phyloP scores from a whole-genome alignment of 1,140 invertebrate genomes.

The Drosophila tani region DNA sequence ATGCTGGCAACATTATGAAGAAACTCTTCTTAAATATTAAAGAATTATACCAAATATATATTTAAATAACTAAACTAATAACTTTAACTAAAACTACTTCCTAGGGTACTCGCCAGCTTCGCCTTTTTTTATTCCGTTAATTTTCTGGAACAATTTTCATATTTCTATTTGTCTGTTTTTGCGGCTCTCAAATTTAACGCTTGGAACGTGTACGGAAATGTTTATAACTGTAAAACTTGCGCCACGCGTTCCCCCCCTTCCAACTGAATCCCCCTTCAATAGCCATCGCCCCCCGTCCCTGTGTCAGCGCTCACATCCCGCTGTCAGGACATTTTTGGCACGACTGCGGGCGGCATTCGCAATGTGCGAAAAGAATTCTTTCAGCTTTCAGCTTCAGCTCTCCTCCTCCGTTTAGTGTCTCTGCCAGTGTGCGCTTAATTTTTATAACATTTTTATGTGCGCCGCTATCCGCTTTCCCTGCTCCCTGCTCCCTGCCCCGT shows the following conservation, averaged over 20 bases:
- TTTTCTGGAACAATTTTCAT: conserved; percentile 21
- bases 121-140: background rate
- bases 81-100: background rate
- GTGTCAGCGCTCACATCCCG: background rate
- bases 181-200: conserved; percentile 61
- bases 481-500: conserved; percentile 20
- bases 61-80: too few relatives aligned
- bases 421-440: conserved; percentile 64
- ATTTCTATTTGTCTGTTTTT: conserved; percentile 24
- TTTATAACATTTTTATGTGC: conserved; percentile 81
- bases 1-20: too few relatives aligned
- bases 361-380: conserved; percentile 68
- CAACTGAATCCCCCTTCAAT: background rate
- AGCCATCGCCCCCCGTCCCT: background rate
- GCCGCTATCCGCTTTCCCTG: background rate
- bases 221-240: conserved; percentile 68
- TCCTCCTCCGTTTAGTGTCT: conserved; percentile 14
- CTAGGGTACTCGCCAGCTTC: background rate
- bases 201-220: conserved; percentile 71
- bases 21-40: too few relatives aligned
- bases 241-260: conserved; percentile 58
- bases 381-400: conserved; percentile 7
- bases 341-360: conserved; percentile 45
- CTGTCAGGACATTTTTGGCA: conserved; percentile 74
- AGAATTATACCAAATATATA: background rate